Percentiles rank a stretch among this genome's conserved stretches.
Conservation (phyloP, 2,113 vertebrate species). For the Chaetodon auriga region DNA sequence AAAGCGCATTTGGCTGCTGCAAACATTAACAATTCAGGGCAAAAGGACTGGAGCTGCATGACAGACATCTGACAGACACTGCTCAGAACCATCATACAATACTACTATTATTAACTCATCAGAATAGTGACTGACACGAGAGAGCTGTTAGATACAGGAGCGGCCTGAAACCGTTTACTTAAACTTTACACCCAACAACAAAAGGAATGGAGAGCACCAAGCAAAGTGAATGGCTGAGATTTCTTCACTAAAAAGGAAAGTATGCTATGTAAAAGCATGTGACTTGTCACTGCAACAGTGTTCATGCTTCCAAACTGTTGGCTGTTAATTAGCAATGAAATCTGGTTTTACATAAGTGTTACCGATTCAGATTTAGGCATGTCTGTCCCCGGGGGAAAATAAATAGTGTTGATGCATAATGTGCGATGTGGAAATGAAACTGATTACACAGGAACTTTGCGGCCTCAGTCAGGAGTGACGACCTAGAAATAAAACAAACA, state of each 20-base stretch:
- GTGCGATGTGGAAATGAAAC: background rate
- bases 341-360: background rate
- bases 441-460: slow-evolving; percentile 19
- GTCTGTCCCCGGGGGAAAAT: background rate
- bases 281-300: background rate
- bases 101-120: background rate
- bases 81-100: background rate
- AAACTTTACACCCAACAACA: background rate
- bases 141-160: background rate
- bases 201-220: background rate
- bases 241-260: background rate
- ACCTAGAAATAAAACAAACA: slow-evolving; percentile 7
- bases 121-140: background rate
- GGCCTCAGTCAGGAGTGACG: background rate
- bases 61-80: background rate
- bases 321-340: background rate
- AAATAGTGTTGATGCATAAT: background rate
- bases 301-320: background rate
- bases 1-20: background rate
- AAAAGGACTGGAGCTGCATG: background rate
- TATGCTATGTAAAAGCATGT: background rate
- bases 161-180: background rate
- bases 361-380: background rate
- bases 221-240: background rate
- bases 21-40: background rate